Conservation (phyloP, 2,113 vertebrate species). For the Tachysurus vachellii region DNA sequence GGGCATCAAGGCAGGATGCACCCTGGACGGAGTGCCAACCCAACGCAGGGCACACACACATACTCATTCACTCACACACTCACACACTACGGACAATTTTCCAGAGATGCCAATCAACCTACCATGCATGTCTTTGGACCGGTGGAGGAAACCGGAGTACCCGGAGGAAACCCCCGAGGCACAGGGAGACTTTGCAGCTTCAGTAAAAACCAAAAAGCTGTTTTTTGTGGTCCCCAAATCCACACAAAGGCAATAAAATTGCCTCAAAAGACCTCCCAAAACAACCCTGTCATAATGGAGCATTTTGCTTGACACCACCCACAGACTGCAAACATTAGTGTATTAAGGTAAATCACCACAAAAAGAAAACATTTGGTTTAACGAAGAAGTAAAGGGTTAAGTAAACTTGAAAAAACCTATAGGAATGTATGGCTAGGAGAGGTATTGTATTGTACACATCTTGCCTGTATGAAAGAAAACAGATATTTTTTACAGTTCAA, state of each 20-base stretch:
- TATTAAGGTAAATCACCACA: background rate
- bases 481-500: background rate
- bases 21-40: no score
- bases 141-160: no score
- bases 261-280: background rate
- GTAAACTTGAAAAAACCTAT: background rate
- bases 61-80: no score
- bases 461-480: background rate
- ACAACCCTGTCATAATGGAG: background rate
- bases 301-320: background rate
- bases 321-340: background rate
- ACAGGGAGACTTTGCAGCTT: background rate
- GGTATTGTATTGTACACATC: background rate
- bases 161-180: no score
- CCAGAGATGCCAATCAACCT: no score
- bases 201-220: background rate
- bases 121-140: no score
- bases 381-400: background rate
- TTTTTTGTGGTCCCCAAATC: background rate
- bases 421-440: background rate
- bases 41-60: no score
- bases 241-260: background rate
- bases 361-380: background rate
- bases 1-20: no score
- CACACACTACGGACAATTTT: no score